These are phyloP conservation scores for Saccopteryx bilineata DNA, from an alignment of 2,113 vertebrate genomes.

Conservation along the genomic window DNA sequence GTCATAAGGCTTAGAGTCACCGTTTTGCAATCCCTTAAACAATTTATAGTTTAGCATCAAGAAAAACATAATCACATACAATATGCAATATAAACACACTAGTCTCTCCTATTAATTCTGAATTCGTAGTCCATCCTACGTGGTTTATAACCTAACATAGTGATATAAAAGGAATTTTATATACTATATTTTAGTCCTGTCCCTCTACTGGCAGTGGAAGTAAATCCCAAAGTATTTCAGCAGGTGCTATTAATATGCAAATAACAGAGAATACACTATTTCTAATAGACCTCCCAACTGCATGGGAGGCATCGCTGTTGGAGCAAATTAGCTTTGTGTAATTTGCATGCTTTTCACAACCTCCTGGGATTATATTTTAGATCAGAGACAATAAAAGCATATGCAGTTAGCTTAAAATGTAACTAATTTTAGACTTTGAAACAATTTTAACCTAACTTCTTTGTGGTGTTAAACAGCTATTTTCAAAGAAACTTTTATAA, in stretches of 20 bases:
- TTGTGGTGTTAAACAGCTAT: constrained; percentile 85
- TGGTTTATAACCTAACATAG: constrained; percentile 83
- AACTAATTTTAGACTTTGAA: constrained; percentile 91
- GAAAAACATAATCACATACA: constrained; percentile 66
- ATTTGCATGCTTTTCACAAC: constrained; percentile 89
- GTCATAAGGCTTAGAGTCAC: constrained; percentile 15
- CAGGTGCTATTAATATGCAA: constrained; percentile 92
- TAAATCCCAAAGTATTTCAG: constrained; percentile 91
- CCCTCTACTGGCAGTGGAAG: constrained; percentile 89
- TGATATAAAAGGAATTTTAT: constrained; percentile 84
- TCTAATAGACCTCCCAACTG: constrained; percentile 91
- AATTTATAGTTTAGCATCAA: constrained; percentile 48
- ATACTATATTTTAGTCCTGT: constrained; percentile 83
- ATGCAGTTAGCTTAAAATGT: constrained; percentile 89
- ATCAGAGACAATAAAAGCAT: constrained; percentile 91
- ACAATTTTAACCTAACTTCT: constrained; percentile 88
- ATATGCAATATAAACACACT: constrained; percentile 63
- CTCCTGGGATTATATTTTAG: constrained; percentile 91
- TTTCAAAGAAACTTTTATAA: constrained; percentile 87
- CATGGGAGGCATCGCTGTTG: constrained; percentile 90
- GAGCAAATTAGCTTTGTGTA: constrained; percentile 91
- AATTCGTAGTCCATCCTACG: constrained; percentile 75
- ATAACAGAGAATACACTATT: constrained; percentile 87
- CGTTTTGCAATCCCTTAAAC: constrained; percentile 67
- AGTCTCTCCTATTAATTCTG: constrained; percentile 75